phyloP scores from a whole-genome alignment of 2,797 vertebrate species.

The Tokudaia tokunoshimensis region DNA sequence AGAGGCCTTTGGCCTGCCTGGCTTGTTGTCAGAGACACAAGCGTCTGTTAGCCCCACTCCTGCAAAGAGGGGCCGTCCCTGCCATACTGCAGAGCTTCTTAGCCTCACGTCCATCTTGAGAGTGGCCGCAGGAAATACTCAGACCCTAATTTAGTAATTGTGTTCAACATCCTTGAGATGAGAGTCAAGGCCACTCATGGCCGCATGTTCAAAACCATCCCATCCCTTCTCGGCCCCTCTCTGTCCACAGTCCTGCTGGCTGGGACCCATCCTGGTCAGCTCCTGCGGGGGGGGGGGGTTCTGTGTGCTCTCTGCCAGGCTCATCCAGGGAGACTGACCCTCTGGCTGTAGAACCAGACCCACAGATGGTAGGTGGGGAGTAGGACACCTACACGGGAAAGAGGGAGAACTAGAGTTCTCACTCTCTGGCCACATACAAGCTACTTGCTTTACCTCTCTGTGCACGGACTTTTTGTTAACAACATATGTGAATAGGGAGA shows the following conservation, averaged over 20 bases:
- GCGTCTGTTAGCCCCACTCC: not conserved
- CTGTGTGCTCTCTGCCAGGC: not conserved
- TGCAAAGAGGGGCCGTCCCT: not conserved
- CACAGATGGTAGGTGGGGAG: not conserved
- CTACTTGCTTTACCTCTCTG: not conserved
- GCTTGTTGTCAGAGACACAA: not conserved
- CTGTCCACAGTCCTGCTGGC: not conserved
- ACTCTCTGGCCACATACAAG: not conserved
- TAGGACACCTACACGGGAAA: not conserved
- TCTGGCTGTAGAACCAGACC: not conserved
- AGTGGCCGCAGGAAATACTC: not conserved
- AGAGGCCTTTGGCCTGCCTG: not conserved
- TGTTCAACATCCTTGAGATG: constrained; percentile 22
- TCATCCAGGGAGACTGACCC: not conserved
- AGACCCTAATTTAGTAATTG: constrained; percentile 20
- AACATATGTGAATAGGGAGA: not conserved
- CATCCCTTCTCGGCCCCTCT: not conserved
- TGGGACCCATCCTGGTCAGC: not conserved
- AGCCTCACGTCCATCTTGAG: not conserved
- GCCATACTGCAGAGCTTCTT: not conserved
- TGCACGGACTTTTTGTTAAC: not conserved
- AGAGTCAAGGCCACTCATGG: constrained; percentile 26
- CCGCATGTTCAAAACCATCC: not conserved
- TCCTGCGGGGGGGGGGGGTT: not conserved
- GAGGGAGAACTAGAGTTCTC: not conserved